These are phyloP conservation scores for Leucopsar rothschildi DNA, from an alignment of 2,113 vertebrate genomes.

Conservation along the genomic window DNA sequence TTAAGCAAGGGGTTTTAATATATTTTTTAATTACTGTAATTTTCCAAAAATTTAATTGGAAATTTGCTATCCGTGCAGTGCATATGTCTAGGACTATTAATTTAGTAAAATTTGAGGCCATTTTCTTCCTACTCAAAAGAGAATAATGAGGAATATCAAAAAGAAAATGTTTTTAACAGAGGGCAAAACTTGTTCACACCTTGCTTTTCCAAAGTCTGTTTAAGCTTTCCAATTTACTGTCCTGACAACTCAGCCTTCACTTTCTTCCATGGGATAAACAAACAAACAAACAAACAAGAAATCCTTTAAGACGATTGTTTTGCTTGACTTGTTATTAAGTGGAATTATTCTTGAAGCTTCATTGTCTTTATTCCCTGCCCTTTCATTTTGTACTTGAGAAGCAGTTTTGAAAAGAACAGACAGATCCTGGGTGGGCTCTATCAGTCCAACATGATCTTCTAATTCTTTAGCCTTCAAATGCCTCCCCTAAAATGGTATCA, in stretches of 20 bases:
- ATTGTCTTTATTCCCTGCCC: neutral
- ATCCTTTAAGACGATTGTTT: neutral
- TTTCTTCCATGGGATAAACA: neutral
- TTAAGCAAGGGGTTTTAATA: neutral
- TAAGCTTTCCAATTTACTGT: neutral
- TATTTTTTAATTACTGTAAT: neutral
- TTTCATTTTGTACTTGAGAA: neutral
- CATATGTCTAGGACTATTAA: no score
- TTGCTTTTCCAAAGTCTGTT: neutral
- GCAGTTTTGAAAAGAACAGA: neutral
- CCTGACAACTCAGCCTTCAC: neutral
- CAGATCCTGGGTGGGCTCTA: neutral
- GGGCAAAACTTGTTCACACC: neutral
- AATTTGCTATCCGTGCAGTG: neutral
- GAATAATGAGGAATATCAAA: neutral
- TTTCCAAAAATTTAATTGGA: neutral
- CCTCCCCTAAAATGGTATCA: neutral
- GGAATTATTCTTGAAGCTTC: neutral
- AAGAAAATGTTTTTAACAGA: neutral
- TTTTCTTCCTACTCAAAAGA: neutral
- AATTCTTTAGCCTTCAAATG: neutral
- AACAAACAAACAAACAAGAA: neutral
- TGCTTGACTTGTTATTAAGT: neutral
- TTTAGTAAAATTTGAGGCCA: neutral
- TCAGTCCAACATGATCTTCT: neutral